Conservation (phyloP, 2,888 invertebrate genomes). For the Leucozona laternaria region DNA sequence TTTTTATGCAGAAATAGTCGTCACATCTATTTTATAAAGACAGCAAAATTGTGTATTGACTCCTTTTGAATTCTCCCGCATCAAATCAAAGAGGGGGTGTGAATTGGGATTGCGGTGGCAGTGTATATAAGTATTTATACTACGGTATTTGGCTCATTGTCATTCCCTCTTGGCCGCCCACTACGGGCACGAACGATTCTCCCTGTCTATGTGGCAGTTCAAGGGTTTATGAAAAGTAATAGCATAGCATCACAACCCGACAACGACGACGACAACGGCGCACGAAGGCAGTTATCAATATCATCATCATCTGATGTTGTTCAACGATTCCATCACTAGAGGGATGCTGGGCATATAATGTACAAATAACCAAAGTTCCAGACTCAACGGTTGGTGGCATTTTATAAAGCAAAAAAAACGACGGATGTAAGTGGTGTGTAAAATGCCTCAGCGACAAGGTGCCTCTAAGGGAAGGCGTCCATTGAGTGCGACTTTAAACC, state of each 20-base stretch:
- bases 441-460: slow-evolving; percentile 6
- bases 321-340: slow-evolving; percentile 4
- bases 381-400: slow-evolving; percentile 16
- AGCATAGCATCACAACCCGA: slow-evolving; percentile 24
- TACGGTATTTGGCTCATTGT: slow-evolving; percentile 56
- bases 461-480: slow-evolving; percentile 22
- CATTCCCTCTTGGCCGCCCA: slow-evolving; percentile 8
- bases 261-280: slow-evolving; percentile 11
- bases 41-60: slow-evolving; percentile 11
- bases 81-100: slow-evolving; percentile 26
- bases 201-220: slow-evolving; percentile 35
- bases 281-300: slow-evolving; percentile 29
- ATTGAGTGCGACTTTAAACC: background rate
- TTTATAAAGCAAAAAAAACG: slow-evolving; percentile 12
- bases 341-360: background rate
- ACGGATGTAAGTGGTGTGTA: slow-evolving; percentile 43
- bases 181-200: background rate
- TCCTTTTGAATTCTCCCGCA: slow-evolving; percentile 48
- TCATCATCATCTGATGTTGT: slow-evolving; percentile 29
- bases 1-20: slow-evolving; percentile 42
- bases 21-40: background rate
- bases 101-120: slow-evolving; percentile 33
- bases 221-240: slow-evolving; percentile 62
- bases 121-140: slow-evolving; percentile 14
- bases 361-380: slow-evolving; percentile 16